These are phyloP conservation scores for Gymnoscopelus microlampas DNA, from an alignment of 2,797 vertebrate genomes.

Conservation along the genomic window DNA sequence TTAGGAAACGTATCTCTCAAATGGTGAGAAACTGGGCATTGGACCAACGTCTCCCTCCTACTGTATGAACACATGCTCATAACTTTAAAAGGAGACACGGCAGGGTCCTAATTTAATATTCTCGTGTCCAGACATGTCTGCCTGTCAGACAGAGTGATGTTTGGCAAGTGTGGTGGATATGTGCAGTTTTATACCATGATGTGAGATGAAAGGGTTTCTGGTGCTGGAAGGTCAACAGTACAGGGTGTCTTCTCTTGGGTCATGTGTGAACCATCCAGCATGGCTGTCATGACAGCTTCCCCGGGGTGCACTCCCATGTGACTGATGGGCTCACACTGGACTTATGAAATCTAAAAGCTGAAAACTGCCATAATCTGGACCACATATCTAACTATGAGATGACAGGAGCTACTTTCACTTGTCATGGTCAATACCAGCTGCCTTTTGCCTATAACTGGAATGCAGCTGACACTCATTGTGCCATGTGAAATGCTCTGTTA, in stretches of 20 bases:
- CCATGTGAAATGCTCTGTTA: not conserved
- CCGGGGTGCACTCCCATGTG: conserved; percentile 50
- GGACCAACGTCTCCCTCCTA: conserved; percentile 18
- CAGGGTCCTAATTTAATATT: conserved; percentile 79
- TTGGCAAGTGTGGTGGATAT: conserved; percentile 55
- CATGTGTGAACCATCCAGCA: conserved; percentile 69
- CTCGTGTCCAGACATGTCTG: conserved; percentile 52
- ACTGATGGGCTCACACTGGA: conserved; percentile 54
- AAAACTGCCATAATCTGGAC: conserved; percentile 48
- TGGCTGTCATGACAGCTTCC: conserved; percentile 62
- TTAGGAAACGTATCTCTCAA: not conserved
- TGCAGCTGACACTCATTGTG: not conserved
- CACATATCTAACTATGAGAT: conserved; percentile 38
- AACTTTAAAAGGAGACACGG: conserved; percentile 32
- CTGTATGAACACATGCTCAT: conserved; percentile 19
- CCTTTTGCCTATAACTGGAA: conserved; percentile 5
- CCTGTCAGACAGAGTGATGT: conserved; percentile 51
- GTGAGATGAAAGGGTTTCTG: conserved; percentile 73
- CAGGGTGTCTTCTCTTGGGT: conserved; percentile 46
- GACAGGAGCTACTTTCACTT: conserved; percentile 9
- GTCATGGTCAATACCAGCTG: conserved; percentile 20
- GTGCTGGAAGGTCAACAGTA: conserved; percentile 48
- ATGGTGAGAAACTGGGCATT: conserved; percentile 13
- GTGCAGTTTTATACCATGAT: conserved; percentile 60
- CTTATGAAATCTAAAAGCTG: conserved; percentile 30